These are phyloP conservation scores for Coecobrya sp. DNA, from an alignment of 2,888 invertebrate genomes.

Conservation along the genomic window DNA sequence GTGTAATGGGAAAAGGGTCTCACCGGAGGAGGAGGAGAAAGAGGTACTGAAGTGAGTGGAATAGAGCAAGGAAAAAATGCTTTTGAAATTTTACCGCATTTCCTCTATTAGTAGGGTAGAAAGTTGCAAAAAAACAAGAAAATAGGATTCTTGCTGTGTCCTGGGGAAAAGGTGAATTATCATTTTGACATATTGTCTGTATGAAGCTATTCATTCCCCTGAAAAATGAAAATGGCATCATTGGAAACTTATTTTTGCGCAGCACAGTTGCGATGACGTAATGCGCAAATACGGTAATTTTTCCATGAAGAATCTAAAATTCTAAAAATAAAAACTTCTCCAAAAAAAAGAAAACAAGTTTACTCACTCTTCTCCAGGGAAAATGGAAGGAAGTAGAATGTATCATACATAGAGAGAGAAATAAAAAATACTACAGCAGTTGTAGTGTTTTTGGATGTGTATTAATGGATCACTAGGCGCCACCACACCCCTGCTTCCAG, in stretches of 20 bases:
- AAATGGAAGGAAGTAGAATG: not conserved
- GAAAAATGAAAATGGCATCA: conserved; percentile 26
- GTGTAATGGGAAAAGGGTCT: not conserved
- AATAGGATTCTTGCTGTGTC: not conserved
- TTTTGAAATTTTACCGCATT: conserved; percentile 60
- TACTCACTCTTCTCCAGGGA: conserved; percentile 43
- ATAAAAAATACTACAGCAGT: not conserved
- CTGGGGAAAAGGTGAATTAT: conserved; percentile 15
- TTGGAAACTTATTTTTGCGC: conserved; percentile 8
- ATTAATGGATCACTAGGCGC: conserved; percentile 53
- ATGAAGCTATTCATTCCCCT: conserved; percentile 17
- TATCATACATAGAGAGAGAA: not conserved
- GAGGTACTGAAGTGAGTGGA: not conserved
- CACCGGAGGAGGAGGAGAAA: conserved; percentile 15
- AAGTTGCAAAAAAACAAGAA: conserved; percentile 5
- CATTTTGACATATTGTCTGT: conserved; percentile 49
- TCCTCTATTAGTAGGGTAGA: conserved; percentile 52
- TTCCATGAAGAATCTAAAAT: conserved; percentile 13
- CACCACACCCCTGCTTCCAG: not conserved
- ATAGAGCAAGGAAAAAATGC: conserved; percentile 1
- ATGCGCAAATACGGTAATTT: not conserved
- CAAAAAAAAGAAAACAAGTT: conserved; percentile 19
- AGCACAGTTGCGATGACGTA: not conserved
- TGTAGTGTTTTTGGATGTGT: conserved; percentile 29
- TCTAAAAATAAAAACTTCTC: conserved; percentile 7